These are phyloP conservation scores for Papilio elwesi DNA, from an alignment of 2,888 invertebrate species.

Conservation along the genomic window DNA sequence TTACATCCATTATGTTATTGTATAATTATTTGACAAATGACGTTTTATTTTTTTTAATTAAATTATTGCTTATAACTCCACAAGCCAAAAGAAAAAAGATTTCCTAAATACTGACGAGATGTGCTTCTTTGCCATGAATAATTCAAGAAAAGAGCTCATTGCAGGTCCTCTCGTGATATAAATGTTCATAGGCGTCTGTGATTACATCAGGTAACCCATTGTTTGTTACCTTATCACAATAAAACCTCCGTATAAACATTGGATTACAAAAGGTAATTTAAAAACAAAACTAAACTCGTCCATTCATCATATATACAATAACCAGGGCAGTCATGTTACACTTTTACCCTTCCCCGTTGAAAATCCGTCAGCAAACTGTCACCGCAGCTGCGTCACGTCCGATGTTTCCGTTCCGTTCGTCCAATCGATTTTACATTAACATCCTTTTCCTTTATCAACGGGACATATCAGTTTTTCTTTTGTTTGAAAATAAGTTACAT, in stretches of 20 bases:
- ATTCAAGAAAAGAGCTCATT: too few relatives aligned
- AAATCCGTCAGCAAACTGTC: constrained; percentile 30
- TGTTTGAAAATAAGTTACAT: constrained; percentile 9
- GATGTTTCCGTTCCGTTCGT: constrained; percentile 16
- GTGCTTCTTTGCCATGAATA: too few relatives aligned
- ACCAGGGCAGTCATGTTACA: constrained; percentile 7
- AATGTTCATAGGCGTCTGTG: too few relatives aligned
- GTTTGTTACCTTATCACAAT: background rate
- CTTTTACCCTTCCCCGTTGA: constrained; percentile 15
- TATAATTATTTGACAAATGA: too few relatives aligned
- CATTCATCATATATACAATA: constrained; percentile 18
- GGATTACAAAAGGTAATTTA: background rate
- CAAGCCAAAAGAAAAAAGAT: too few relatives aligned
- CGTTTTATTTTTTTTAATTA: too few relatives aligned
- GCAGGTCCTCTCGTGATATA: too few relatives aligned
- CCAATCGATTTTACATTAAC: constrained; percentile 73
- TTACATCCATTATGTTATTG: too few relatives aligned
- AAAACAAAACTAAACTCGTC: constrained; percentile 12
- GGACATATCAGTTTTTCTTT: constrained; percentile 38
- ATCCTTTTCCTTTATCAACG: constrained; percentile 56
- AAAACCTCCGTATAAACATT: background rate
- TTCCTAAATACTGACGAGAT: too few relatives aligned
- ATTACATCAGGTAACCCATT: too few relatives aligned
- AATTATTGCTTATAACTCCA: too few relatives aligned
- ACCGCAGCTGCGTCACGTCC: constrained; percentile 37